Conservation (phyloP, 2,888 invertebrate genomes). For the Chloroclystis v-ata region DNA sequence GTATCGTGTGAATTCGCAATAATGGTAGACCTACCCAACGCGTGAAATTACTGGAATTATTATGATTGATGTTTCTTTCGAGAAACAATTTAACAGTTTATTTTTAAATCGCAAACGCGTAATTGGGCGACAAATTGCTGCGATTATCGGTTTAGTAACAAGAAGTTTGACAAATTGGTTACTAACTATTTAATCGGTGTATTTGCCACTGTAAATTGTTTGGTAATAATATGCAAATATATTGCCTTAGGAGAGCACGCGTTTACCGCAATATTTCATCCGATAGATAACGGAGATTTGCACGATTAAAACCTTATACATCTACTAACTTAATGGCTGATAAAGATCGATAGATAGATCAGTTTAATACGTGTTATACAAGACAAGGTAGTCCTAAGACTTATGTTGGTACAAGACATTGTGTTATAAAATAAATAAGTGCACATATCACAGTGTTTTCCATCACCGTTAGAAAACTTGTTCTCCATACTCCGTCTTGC, state of each 20-base stretch:
- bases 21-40: conserved; percentile 44
- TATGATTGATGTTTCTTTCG: conserved; percentile 31
- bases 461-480: too few species aligned
- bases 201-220: conserved; percentile 7
- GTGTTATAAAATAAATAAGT: too few species aligned
- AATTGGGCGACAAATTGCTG: conserved; percentile 25
- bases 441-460: too few species aligned
- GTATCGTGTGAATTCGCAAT: conserved; percentile 69
- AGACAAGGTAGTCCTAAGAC: too few species aligned
- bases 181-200: conserved; percentile 14
- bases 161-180: conserved; percentile 29
- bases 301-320: neutral
- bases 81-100: conserved; percentile 23
- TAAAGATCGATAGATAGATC: neutral
- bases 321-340: neutral
- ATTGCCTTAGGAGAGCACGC: conserved; percentile 5
- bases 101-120: conserved; percentile 19
- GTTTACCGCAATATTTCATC: conserved; percentile 14
- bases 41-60: conserved; percentile 58
- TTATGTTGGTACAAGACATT: too few species aligned
- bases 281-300: neutral
- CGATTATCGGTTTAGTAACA: conserved; percentile 22
- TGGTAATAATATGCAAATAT: neutral
- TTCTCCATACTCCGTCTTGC: too few species aligned
- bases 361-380: too few species aligned